Evolutionary conservation across 2,797 vertebrate species (phyloP).

Genomic region (Eidolon dupreanum): DNA sequence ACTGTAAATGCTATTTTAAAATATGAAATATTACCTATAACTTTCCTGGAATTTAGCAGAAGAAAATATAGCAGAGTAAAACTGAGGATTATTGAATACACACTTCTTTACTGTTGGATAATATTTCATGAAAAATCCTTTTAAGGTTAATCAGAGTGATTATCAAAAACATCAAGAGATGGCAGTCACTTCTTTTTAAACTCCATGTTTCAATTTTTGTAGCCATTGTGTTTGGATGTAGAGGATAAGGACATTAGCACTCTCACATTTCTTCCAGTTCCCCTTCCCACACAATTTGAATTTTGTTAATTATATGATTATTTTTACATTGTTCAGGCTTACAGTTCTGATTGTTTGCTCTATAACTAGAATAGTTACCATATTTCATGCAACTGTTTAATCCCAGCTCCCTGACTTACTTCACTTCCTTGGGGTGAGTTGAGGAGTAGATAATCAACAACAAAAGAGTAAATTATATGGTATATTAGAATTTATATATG

Average conservation of each 20-base stretch:
- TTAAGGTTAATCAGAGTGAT: background rate
- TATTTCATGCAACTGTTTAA: background rate
- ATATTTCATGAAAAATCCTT: background rate
- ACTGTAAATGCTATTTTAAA: conserved; percentile 51
- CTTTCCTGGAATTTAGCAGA: conserved; percentile 24
- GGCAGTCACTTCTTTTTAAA: background rate
- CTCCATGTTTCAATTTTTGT: background rate
- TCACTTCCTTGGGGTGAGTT: background rate
- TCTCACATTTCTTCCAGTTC: background rate
- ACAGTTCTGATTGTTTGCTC: background rate
- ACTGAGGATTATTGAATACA: background rate
- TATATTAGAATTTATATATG: background rate
- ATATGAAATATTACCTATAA: background rate
- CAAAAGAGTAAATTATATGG: background rate
- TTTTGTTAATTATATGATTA: background rate
- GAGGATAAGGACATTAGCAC: background rate
- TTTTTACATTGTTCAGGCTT: background rate
- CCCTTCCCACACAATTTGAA: background rate
- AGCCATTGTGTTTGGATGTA: background rate
- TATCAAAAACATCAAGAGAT: background rate
- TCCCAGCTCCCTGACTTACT: background rate
- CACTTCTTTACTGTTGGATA: background rate
- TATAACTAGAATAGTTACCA: background rate
- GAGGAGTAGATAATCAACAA: background rate
- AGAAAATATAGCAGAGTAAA: conserved; percentile 35